Base-by-base conservation (phyloP, 2,797 vertebrate species). In the Propithecus perrieri region DNA sequence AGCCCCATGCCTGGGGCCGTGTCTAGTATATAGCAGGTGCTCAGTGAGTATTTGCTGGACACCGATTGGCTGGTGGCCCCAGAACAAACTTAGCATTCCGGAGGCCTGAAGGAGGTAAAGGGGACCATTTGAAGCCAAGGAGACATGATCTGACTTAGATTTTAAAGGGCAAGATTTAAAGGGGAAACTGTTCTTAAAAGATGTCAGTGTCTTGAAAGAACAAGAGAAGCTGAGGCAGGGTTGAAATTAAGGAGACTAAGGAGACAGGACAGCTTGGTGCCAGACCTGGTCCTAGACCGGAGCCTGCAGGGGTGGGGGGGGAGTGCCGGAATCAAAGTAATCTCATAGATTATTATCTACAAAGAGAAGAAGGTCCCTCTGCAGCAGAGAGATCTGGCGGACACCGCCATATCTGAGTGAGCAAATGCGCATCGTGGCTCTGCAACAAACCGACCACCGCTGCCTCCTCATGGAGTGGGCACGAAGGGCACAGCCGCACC, bases 401-500 rank as follows among this genome's bases (percentile, higher is more conserved):
- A 35, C 2, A 7, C 18, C 28, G 7, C 79, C 4, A 35, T 8
- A 30, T 35, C 24, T 80, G 38, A 13, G 38, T 33, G 55, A 2
- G 59, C 30, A 7, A 26, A 24, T 11, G 38, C 55, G 24, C 18
- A 0, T 35, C 14, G 20, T 0, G 5, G 53, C 11, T 28, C 83
- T 38, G 35, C 59, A 35, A 38, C 38, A 72, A 13, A 74, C 30
- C 1, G 13, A n/a, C 3, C 0, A 1, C n/a, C 28, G 3, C 7
- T 12, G 13, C 85, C 43, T 85, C n/a, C 8, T 5, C 12, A 18
- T 26, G 48, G 30, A 2, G 13, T 10, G n/a, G 20, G 24, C 30
- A 24, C 1, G 17, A 7, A 17, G 57, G 46, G 24, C 41, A 30
- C 1, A 4, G 24, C 48, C 0, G 7, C 0, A 1, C 10, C 38